Conservation (phyloP, 2,113 vertebrate genomes). For the Condylura cristata region DNA sequence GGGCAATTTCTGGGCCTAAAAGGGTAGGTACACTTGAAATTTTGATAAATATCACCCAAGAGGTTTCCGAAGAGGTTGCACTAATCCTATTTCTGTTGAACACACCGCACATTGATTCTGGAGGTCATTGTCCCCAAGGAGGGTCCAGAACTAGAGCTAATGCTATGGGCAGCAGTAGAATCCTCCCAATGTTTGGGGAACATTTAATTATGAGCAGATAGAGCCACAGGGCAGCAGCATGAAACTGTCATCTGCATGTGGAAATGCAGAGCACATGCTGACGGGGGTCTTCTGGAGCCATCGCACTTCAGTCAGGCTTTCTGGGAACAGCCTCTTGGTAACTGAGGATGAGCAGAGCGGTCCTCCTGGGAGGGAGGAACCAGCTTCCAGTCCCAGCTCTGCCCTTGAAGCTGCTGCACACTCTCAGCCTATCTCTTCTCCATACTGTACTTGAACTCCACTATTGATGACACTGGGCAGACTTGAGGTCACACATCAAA, state of each 20-base stretch:
- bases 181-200: neutral
- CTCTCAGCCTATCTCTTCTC: neutral
- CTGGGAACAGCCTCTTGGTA: neutral
- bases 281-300: neutral
- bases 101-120: neutral
- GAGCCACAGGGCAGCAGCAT: neutral
- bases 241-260: neutral
- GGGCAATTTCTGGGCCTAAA: neutral
- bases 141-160: neutral
- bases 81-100: constrained; percentile 41
- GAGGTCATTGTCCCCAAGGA: neutral
- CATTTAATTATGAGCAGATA: neutral
- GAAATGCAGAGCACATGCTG: neutral
- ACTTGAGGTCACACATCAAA: neutral
- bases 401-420: neutral
- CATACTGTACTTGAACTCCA: neutral
- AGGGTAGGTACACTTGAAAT: neutral
- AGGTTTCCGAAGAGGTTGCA: constrained; percentile 6
- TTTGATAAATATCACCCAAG: constrained; percentile 40
- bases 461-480: neutral
- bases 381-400: neutral
- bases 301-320: neutral
- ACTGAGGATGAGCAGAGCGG: neutral
- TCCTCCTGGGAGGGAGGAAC: neutral
- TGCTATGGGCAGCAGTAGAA: neutral